A percentile compares a stretch with the other conserved stretches of the same genome.
phyloP scores from a whole-genome alignment of 2,888 invertebrate species.

The Sarcophaga variegata region DNA sequence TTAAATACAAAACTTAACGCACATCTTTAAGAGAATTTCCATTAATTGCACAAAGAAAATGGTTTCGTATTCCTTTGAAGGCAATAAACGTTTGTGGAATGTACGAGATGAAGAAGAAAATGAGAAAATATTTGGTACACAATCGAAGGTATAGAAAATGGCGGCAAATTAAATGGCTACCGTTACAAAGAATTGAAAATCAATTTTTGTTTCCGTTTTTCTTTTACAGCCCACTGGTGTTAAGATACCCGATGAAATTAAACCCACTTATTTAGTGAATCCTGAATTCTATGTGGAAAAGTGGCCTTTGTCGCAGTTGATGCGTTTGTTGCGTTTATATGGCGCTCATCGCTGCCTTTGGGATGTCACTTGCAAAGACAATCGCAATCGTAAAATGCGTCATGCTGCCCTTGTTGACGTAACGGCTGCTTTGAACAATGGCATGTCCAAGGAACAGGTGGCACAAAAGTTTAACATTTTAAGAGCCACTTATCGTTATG shows the following conservation, averaged over 20 bases:
- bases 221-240: conserved; percentile 67
- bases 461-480: conserved; percentile 73
- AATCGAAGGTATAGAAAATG: conserved; percentile 26
- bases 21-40: neutral
- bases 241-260: conserved; percentile 67
- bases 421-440: conserved; percentile 71
- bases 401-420: conserved; percentile 73
- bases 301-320: conserved; percentile 71
- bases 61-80: conserved; percentile 74
- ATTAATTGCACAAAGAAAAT: conserved; percentile 47
- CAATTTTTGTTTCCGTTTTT: neutral
- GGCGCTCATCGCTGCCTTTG: conserved; percentile 73
- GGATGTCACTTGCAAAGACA: conserved; percentile 71
- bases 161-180: conserved; percentile 29
- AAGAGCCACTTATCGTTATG: conserved; percentile 73
- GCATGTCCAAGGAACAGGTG: conserved; percentile 70
- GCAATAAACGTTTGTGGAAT: conserved; percentile 70
- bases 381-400: conserved; percentile 72
- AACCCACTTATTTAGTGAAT: conserved; percentile 63
- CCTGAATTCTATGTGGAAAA: conserved; percentile 70
- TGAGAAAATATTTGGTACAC: conserved; percentile 60
- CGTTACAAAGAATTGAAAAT: conserved; percentile 7
- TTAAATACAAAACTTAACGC: conserved; percentile 2
- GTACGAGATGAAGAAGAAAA: conserved; percentile 72
- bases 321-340: conserved; percentile 72